Evolutionary conservation across 2,113 vertebrate genomes (phyloP), one percentile per base, ranked within the genome.

Genomic region (Onychorhynchus coronatus): DNA sequence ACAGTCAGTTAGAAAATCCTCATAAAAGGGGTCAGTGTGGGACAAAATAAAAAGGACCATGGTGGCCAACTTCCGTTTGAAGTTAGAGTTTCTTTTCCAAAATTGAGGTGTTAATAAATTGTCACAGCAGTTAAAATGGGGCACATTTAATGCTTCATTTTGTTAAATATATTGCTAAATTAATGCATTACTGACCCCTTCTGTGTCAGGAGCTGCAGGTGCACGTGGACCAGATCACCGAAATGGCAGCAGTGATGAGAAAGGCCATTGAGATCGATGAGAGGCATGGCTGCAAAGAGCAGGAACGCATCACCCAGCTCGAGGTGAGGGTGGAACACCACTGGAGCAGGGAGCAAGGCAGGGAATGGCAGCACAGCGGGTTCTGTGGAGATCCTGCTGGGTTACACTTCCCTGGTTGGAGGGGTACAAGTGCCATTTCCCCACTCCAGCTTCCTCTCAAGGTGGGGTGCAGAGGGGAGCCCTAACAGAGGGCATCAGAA

Each of bases 181-280:
- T 15, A 33, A 42, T 11, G 7, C 5, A 4, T 23, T 33, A 35
- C 14, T 56, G 22, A 68, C 82, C 62, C 6, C 50, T 21, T 49
- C 12, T 71, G 5, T 37, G 79, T 33, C 72, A 90, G 88, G 99
- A 99, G 95, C 98, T 99, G 94, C 99, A 99, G 88, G 98, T 98
- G 20, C 99, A 99, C 10, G 98, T 99, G 96, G 99, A 99, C 96
- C 99, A 99, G 93, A 99, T 99, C 47, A 99, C 98, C 14, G 99
- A 99, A 96, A 99, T 99, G 99, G 99, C 99, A 39, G 99, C 99
- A 4, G 99, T 99, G 11, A 99, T 99, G 99, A 98, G 98, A 88
- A 99, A 98, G 92, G 99, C 99, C 18, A 99, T 99, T 75, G 99
- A 99, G 93, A 98, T 99, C 46, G 99, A 99, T 17, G 99, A 99